Conservation (phyloP, 2,888 invertebrate genomes). For the Podotricha telesiphe region DNA sequence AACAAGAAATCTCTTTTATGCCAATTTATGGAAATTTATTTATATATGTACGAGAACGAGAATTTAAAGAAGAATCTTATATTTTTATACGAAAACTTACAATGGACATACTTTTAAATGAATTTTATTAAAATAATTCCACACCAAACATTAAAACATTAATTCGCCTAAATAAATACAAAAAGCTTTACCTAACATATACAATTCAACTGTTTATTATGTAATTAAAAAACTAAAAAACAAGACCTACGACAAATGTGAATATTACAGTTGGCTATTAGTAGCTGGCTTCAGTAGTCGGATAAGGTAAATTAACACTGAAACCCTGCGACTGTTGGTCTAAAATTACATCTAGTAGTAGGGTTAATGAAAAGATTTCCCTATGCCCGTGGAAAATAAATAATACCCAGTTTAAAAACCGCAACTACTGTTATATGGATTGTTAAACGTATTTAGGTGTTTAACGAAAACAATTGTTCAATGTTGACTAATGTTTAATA, state of each 20-base stretch:
- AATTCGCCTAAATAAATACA: no score
- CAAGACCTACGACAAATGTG: constrained; percentile 5
- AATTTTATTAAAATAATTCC: no score
- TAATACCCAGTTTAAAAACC: background rate
- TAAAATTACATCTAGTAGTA: constrained; percentile 40
- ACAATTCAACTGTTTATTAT: background rate
- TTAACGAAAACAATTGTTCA: background rate
- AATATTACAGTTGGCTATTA: constrained; percentile 21
- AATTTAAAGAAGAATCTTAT: no score
- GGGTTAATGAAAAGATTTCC: constrained; percentile 36
- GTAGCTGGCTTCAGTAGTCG: constrained; percentile 37
- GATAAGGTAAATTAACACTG: constrained; percentile 38
- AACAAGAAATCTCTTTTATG: background rate
- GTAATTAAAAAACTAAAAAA: background rate
- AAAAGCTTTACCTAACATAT: no score
- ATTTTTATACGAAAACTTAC: no score
- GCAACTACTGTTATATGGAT: background rate
- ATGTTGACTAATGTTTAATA: background rate
- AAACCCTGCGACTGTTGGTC: constrained; percentile 40
- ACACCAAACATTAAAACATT: no score
- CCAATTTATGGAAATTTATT: no score
- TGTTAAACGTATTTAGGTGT: background rate
- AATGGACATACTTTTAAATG: no score
- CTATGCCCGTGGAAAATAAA: background rate
- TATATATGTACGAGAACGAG: no score